A percentile compares a stretch with the other conserved stretches of the same genome.
Evolutionary conservation across 2,797 vertebrate genomes (phyloP).

Genomic region (Spatula versicolor): DNA sequence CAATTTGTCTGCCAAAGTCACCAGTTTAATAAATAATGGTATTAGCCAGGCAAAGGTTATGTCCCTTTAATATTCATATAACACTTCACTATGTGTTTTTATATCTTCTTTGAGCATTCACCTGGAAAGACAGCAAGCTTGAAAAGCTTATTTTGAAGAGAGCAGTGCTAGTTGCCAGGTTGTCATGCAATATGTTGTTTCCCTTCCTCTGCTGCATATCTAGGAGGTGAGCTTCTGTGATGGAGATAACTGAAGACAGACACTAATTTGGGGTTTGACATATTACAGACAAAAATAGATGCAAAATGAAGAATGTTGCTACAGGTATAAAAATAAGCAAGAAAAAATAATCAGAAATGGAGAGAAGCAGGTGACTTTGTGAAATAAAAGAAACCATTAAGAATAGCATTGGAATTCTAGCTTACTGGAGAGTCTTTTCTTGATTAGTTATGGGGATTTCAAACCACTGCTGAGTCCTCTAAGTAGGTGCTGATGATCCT

Average conservation of each 20-base stretch:
- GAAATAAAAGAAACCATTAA: not conserved
- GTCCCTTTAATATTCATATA: slow-evolving; percentile 13
- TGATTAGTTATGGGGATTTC: not conserved
- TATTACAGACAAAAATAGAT: not conserved
- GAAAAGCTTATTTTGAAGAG: not conserved
- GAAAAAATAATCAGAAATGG: not conserved
- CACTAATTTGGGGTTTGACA: not conserved
- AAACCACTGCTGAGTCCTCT: not conserved
- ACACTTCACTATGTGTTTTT: not conserved
- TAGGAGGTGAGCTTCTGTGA: not conserved
- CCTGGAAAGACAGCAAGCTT: not conserved
- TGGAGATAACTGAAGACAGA: not conserved
- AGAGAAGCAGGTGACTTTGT: not conserved
- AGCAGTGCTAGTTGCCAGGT: not conserved
- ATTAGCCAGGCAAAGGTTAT: not conserved
- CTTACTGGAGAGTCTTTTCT: not conserved
- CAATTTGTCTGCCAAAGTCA: not conserved
- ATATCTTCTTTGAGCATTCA: not conserved
- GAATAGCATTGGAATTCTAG: not conserved
- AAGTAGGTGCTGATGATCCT: not conserved
- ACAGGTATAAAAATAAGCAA: not conserved
- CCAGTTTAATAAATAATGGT: not conserved
- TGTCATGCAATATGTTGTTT: not conserved
- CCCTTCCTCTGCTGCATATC: not conserved
- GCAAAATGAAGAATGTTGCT: not conserved